Evolutionary conservation across 1,140 invertebrate genomes (phyloP), one percentile per base, ranked within the genome.

Genomic region (Andrena cerasifolii): DNA sequence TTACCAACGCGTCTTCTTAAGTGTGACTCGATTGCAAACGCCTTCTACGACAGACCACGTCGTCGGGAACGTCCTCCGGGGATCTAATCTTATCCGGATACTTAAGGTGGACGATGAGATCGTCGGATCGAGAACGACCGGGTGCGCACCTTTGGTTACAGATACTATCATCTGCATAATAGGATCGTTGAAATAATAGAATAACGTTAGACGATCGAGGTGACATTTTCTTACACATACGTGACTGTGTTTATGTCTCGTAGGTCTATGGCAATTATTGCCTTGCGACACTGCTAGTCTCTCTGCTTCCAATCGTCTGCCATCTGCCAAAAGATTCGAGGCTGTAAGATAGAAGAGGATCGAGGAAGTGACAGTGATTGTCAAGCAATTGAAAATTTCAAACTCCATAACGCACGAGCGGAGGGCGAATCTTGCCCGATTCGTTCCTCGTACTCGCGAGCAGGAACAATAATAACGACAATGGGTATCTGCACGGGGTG

Each of bases 391-490:
- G 73, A 75, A 79, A 82, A 85, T 75, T 71, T 79, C 51, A 79
- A 83, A 86, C 85, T 83, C 88, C 89, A 90, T 90, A 91, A 90
- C 84, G 88, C 89, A 90, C 89, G 75, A 58, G 43, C 28, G 40
- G 31, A 24, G 61, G 66, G 21, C 63, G 82, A 72, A 70, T 76
- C 59, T 74, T 49, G 62, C 43, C 47, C 78, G 71, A 59, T 86
- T 86, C 82, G 83, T 89, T 86, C 81, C 68, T 82, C 78, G 81
- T 80, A 78, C 76, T 86, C 81, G 83, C 86, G 82, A 84, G 85
- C 81, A 78, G 80, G 87, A 90, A 91, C 89, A 91, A 91, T 90
- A 90, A 91, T 89, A 91, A 91, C 85, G 80, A 91, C 88, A 91
- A 91, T 88, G 86, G 85, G 88, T 86, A 89, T 90, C 84, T 87